These are phyloP conservation scores for Prinia subflava DNA, from an alignment of 2,113 vertebrate species.

Conservation along the genomic window DNA sequence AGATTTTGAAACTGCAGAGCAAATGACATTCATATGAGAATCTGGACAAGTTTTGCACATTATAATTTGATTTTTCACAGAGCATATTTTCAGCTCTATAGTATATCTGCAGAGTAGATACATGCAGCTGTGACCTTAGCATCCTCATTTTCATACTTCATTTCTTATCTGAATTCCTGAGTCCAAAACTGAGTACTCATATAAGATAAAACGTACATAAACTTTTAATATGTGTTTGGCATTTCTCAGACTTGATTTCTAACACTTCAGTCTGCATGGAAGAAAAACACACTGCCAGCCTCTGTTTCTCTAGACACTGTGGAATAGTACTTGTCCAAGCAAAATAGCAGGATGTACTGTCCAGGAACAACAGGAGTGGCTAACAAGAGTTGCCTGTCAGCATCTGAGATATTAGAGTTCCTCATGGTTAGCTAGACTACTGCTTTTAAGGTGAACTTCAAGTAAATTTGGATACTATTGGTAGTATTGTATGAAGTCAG, in stretches of 20 bases:
- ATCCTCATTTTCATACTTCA: conserved; percentile 63
- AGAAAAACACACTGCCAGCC: background rate
- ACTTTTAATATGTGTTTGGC: conserved; percentile 35
- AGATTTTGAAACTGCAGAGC: conserved; percentile 68
- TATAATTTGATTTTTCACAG: conserved; percentile 69
- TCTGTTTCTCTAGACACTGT: background rate
- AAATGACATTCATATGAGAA: conserved; percentile 68
- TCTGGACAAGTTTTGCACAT: conserved; percentile 67
- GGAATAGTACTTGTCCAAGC: background rate
- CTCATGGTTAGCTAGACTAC: background rate
- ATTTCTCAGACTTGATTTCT: conserved; percentile 31
- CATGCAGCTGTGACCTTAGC: conserved; percentile 43
- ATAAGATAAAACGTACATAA: conserved; percentile 41
- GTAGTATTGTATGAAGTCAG: background rate
- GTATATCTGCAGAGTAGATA: conserved; percentile 56
- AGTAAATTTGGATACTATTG: background rate
- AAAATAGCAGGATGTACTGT: background rate
- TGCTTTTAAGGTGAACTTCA: background rate
- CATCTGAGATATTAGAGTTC: background rate
- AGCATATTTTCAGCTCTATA: conserved; percentile 38
- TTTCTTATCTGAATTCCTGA: conserved; percentile 62
- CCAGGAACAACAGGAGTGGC: background rate
- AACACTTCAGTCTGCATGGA: background rate
- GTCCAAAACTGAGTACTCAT: conserved; percentile 47
- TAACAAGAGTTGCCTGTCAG: background rate